Evolutionary conservation across 2,113 vertebrate species (phyloP).

Genomic region (Nettapus auritus): DNA sequence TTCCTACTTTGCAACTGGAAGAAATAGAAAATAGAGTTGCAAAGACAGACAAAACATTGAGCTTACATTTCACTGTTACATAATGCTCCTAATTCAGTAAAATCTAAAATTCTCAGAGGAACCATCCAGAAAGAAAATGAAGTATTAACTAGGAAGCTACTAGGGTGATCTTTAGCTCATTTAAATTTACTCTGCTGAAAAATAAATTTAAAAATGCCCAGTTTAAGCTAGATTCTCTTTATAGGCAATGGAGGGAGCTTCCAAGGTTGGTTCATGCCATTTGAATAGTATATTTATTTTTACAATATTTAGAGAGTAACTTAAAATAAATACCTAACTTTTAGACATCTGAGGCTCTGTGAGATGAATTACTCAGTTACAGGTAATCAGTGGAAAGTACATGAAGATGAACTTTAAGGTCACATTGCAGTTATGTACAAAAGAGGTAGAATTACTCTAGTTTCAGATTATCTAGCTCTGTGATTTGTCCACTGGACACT

Average conservation of each 20-base stretch:
- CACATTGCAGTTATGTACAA: not conserved
- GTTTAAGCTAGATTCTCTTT: not conserved
- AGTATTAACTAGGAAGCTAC: not conserved
- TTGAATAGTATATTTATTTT: not conserved
- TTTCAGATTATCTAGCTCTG: not conserved
- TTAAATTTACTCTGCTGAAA: not conserved
- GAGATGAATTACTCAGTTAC: not conserved
- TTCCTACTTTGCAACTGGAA: not conserved
- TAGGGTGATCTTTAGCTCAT: not conserved
- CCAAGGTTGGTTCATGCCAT: not conserved
- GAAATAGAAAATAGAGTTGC: not conserved
- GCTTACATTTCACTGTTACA: not conserved
- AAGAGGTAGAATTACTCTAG: not conserved
- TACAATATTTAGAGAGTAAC: not conserved
- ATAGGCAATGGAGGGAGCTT: not conserved
- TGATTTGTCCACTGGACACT: not conserved
- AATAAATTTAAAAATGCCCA: rapidly evolving
- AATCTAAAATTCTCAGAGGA: not conserved
- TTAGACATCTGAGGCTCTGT: not conserved
- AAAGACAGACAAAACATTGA: not conserved
- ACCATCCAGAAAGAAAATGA: not conserved
- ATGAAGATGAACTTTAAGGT: not conserved
- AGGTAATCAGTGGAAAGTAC: not conserved
- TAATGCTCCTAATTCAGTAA: not conserved
- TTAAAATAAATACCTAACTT: not conserved